Evolutionary conservation across 2,113 vertebrate species (phyloP).

Genomic region (Sterna hirundo): DNA sequence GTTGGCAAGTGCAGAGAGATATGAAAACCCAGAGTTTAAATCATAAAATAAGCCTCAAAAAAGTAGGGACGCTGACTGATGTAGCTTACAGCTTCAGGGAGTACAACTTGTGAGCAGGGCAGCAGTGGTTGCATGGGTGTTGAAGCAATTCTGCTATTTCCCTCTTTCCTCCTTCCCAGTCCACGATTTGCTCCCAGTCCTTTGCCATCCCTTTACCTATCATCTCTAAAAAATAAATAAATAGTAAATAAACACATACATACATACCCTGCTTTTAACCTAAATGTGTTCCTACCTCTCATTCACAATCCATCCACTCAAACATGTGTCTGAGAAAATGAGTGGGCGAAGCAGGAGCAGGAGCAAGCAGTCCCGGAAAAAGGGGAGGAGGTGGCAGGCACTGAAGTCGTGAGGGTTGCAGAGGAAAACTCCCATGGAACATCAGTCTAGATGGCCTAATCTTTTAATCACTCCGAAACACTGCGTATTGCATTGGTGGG

Average conservation of each 20-base stretch:
- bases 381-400: not conserved
- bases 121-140: fast-evolving
- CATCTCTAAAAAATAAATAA: not conserved
- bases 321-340: not conserved
- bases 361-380: not conserved
- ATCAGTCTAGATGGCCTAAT: not conserved
- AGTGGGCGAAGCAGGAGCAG: not conserved
- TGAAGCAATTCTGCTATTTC: not conserved
- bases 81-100: not conserved
- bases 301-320: not conserved
- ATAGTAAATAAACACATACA: not conserved
- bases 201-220: not conserved
- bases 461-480: not conserved
- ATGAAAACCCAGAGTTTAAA: not conserved
- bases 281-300: not conserved
- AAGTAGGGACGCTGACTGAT: not conserved
- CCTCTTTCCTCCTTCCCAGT: not conserved
- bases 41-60: not conserved
- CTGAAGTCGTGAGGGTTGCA: not conserved
- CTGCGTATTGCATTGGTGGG: not conserved
- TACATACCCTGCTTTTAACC: not conserved
- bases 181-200: not conserved
- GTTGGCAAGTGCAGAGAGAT: not conserved
- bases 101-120: not conserved
- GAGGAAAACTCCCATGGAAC: not conserved